A percentile compares a stretch with the other conserved stretches of the same genome.
phyloP scores from a whole-genome alignment of 2,113 vertebrate genomes.

The Haemorhous mexicanus region DNA sequence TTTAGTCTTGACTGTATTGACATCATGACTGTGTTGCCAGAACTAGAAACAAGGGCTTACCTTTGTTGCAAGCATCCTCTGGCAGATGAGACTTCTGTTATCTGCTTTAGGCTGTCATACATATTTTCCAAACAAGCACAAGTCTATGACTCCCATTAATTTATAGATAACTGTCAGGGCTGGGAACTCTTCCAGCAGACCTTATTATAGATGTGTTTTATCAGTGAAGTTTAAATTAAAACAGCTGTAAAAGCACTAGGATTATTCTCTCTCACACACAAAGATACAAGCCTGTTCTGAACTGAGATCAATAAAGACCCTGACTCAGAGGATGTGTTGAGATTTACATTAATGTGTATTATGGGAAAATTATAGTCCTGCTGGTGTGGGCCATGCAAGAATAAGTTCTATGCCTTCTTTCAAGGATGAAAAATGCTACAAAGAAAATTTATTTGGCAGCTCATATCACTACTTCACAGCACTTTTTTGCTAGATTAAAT shows the following conservation, averaged over 20 bases:
- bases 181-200: conserved; percentile 43
- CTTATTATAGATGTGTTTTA: conserved; percentile 50
- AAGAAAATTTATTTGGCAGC: not conserved
- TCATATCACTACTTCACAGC: not conserved
- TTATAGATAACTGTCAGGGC: conserved; percentile 35
- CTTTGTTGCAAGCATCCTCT: not conserved
- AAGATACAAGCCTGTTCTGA: conserved; percentile 2
- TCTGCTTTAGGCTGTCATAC: not conserved
- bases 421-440: not conserved
- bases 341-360: not conserved
- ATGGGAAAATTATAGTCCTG: not conserved
- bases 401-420: not conserved
- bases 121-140: not conserved
- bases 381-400: not conserved
- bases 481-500: not conserved
- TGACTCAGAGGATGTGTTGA: not conserved
- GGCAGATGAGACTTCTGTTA: not conserved
- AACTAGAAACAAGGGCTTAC: not conserved
- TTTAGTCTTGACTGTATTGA: not conserved
- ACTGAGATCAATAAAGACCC: not conserved
- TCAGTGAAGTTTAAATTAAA: conserved; percentile 45
- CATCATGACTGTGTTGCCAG: not conserved
- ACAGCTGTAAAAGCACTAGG: conserved; percentile 22
- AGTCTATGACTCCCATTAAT: conserved; percentile 29
- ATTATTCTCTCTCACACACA: not conserved